phyloP scores from a whole-genome alignment of 2,888 invertebrate genomes.

The Andrena dorsata region DNA sequence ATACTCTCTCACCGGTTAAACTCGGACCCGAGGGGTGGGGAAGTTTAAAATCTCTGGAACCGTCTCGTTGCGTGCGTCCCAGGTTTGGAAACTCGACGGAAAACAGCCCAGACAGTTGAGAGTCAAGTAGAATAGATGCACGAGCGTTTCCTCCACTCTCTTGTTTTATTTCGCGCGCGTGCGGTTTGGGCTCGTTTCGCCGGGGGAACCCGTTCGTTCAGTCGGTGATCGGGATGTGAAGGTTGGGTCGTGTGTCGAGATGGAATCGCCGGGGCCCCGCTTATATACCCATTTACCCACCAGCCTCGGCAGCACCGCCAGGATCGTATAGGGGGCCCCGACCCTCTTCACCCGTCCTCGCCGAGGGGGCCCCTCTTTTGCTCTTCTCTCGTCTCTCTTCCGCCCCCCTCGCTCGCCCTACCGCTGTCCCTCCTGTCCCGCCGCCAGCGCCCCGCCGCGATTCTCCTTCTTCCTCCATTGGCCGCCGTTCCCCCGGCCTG shows the following conservation, averaged over 20 bases:
- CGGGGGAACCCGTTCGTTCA: constrained; percentile 67
- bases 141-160: constrained; percentile 30
- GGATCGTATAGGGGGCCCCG: constrained; percentile 78
- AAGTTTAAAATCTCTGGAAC: constrained; percentile 18
- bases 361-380: constrained; percentile 72
- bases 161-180: constrained; percentile 76
- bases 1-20: constrained; percentile 61
- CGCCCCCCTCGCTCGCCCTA: constrained; percentile 42
- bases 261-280: constrained; percentile 81
- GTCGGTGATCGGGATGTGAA: constrained; percentile 79
- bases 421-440: constrained; percentile 9
- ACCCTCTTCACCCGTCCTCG: constrained; percentile 64
- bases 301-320: constrained; percentile 57
- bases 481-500: background rate
- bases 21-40: constrained; percentile 19
- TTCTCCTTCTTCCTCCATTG: constrained; percentile 41
- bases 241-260: constrained; percentile 84
- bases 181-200: constrained; percentile 76
- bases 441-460: constrained; percentile 10
- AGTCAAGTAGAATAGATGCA: constrained; percentile 38
- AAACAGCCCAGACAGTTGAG: constrained; percentile 34
- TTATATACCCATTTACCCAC: constrained; percentile 84
- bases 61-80: constrained; percentile 1
- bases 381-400: constrained; percentile 57
- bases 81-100: background rate